Conservation (phyloP, 2,888 invertebrate species). For the Tuta absoluta region DNA sequence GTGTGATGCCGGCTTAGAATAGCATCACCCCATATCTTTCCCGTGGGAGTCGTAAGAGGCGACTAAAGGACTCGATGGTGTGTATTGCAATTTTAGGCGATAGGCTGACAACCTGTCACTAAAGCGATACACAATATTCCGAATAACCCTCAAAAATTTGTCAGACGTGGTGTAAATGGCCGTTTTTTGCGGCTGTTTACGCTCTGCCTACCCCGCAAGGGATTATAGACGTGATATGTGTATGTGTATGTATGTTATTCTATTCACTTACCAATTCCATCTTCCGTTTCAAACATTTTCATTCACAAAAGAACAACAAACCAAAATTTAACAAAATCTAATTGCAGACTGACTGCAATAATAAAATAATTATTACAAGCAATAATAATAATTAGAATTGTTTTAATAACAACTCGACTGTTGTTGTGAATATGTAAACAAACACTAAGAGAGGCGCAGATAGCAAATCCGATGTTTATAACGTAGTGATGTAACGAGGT, state of each 20-base stretch:
- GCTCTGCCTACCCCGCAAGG: too few species aligned
- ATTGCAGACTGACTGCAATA: neutral
- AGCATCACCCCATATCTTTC: too few species aligned
- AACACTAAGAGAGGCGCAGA: conserved; percentile 10
- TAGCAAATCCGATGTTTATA: conserved; percentile 13
- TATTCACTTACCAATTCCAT: neutral
- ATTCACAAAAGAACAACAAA: neutral
- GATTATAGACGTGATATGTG: too few species aligned
- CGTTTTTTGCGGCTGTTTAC: too few species aligned
- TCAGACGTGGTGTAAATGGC: too few species aligned
- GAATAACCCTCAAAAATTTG: too few species aligned
- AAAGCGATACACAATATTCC: too few species aligned
- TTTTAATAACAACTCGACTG: conserved; percentile 1
- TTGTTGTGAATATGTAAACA: conserved; percentile 9
- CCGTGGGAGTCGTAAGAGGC: too few species aligned
- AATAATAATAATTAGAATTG: neutral
- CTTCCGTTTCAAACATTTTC: neutral
- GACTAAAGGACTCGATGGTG: too few species aligned
- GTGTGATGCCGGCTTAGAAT: too few species aligned
- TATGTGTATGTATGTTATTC: neutral
- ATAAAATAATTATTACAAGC: neutral
- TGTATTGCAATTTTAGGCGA: too few species aligned
- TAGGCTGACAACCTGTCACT: too few species aligned
- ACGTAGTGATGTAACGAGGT: neutral
- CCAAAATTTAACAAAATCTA: neutral